Percentiles rank a stretch among this genome's conserved stretches.
These are phyloP conservation scores for Stenchaetothrips biformis DNA, from an alignment of 2,888 invertebrate species.

Conservation along the genomic window DNA sequence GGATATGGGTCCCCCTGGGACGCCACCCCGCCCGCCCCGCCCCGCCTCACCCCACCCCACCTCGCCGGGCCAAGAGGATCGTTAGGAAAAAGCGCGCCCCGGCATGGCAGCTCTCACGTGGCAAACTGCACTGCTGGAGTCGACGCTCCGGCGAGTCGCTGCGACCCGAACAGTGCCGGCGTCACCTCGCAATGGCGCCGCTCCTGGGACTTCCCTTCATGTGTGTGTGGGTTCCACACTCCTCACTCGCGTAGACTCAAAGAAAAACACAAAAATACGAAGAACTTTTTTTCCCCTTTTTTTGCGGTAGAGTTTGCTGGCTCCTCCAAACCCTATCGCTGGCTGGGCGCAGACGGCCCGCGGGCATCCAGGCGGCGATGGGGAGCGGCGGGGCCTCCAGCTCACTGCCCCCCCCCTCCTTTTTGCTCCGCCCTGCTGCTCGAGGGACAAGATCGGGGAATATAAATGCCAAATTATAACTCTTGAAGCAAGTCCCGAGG, in stretches of 20 bases:
- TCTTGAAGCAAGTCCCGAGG: neutral
- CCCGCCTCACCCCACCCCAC: neutral
- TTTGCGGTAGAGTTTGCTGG: neutral
- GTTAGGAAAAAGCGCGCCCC: neutral
- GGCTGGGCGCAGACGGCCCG: neutral
- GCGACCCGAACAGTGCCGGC: neutral
- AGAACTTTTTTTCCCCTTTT: too few relatives aligned
- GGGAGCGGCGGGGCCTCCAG: neutral
- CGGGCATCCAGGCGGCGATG: neutral
- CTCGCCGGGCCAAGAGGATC: neutral
- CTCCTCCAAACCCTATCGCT: neutral
- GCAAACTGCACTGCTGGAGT: neutral
- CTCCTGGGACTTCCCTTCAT: neutral
- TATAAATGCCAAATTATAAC: constrained; percentile 22
- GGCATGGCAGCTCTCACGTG: neutral
- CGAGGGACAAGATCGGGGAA: neutral
- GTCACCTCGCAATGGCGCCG: neutral
- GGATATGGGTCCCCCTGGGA: too few relatives aligned
- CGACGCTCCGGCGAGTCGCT: neutral
- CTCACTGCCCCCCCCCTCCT: neutral
- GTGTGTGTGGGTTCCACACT: neutral
- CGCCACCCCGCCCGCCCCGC: too few relatives aligned
- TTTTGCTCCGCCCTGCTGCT: neutral
- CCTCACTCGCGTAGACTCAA: too few relatives aligned
- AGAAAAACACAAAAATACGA: too few relatives aligned